These are phyloP conservation scores for Zosterops pallidus DNA, from an alignment of 2,113 vertebrate genomes.

Conservation along the genomic window DNA sequence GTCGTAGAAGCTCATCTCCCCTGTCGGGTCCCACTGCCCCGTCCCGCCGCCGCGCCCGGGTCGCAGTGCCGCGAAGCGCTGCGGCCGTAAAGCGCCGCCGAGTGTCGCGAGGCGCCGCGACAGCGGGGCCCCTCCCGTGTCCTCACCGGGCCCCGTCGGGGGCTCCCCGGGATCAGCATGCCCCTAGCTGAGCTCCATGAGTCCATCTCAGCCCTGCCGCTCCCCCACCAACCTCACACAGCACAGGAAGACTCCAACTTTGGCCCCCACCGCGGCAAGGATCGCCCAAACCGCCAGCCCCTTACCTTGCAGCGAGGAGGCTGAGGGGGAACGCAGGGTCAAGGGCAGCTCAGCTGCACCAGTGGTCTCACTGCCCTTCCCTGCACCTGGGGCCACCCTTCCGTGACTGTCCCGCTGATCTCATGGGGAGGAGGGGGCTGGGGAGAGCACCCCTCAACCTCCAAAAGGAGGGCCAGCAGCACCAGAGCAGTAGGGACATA, in stretches of 20 bases:
- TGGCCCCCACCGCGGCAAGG: rapidly evolving
- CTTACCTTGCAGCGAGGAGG: neutral
- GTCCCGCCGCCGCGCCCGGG: neutral
- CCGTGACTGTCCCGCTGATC: rapidly evolving
- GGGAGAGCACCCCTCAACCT: neutral
- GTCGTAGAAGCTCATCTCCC: neutral
- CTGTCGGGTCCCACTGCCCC: neutral
- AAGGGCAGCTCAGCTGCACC: neutral
- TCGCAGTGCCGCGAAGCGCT: neutral
- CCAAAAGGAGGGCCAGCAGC: neutral
- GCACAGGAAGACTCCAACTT: neutral
- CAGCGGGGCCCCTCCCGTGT: no score
- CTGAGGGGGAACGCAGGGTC: no score
- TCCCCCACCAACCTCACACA: rapidly evolving
- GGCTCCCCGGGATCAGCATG: rapidly evolving
- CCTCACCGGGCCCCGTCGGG: no score
- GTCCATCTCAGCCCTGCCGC: rapidly evolving
- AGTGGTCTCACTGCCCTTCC: rapidly evolving
- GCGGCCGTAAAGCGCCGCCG: neutral
- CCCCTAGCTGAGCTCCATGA: rapidly evolving
- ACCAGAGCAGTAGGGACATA: neutral
- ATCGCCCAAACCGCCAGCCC: rapidly evolving
- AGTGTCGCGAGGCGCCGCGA: neutral
- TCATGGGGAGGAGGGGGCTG: rapidly evolving
- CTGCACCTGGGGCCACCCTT: neutral